Percentiles rank a stretch among this genome's conserved stretches.
phyloP scores from a whole-genome alignment of 2,113 vertebrate species.

The Megaptera novaeangliae region DNA sequence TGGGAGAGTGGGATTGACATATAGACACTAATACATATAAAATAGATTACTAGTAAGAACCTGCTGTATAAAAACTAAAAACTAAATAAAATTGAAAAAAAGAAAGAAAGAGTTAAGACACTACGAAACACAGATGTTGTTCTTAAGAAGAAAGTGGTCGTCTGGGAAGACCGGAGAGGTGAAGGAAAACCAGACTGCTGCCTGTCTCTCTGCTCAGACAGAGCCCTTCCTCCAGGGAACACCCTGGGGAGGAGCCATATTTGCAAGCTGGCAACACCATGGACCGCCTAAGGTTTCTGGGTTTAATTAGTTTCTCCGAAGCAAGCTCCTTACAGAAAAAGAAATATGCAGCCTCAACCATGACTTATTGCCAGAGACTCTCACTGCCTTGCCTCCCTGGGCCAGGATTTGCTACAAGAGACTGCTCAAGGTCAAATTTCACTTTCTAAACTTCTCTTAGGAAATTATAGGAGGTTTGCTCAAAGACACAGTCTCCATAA shows the following conservation, averaged over 20 bases:
- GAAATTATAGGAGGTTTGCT: neutral
- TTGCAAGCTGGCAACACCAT: neutral
- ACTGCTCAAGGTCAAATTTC: neutral
- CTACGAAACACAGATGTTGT: neutral
- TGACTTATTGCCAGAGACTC: neutral
- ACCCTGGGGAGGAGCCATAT: accelerated
- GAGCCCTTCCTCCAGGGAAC: neutral
- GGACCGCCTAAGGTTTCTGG: neutral
- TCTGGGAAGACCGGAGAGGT: neutral
- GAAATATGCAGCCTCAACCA: neutral
- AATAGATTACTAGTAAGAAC: too few relatives aligned
- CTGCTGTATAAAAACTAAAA: too few relatives aligned
- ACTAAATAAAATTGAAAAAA: too few relatives aligned
- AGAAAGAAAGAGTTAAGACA: neutral
- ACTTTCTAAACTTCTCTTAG: neutral
- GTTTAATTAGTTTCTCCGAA: neutral
- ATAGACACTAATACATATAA: too few relatives aligned
- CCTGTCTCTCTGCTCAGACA: neutral
- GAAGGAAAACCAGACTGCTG: neutral
- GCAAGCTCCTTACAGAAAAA: neutral
- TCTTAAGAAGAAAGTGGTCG: neutral
- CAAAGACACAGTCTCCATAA: neutral
- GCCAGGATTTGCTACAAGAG: neutral
- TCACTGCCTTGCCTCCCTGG: neutral
- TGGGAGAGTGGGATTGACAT: too few relatives aligned